phyloP scores from a whole-genome alignment of 2,797 vertebrate species.

The Alca torda region DNA sequence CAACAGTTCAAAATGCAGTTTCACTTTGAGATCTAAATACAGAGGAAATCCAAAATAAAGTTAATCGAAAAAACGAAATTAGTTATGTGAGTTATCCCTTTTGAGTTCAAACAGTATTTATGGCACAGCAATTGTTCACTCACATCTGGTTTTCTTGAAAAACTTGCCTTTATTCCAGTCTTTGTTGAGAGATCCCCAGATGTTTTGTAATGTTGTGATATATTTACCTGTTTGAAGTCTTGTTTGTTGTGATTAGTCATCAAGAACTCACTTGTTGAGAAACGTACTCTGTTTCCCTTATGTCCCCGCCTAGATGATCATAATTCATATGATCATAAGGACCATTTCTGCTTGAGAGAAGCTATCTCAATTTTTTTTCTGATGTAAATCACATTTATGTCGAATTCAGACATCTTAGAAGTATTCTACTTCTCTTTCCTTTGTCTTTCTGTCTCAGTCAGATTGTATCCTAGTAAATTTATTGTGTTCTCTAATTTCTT shows the following conservation, averaged over 20 bases:
- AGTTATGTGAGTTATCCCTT: neutral
- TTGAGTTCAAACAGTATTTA: neutral
- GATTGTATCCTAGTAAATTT: neutral
- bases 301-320: neutral
- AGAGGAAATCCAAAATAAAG: neutral
- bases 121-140: neutral
- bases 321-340: neutral
- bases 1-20: neutral
- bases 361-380: neutral
- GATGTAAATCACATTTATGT: slow-evolving; percentile 12
- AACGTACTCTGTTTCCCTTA: neutral
- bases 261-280: neutral
- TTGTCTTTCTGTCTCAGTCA: neutral
- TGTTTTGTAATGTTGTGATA: neutral
- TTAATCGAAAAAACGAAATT: neutral
- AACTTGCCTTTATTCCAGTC: neutral
- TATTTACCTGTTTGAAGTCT: neutral
- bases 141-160: neutral
- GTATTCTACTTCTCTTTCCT: neutral
- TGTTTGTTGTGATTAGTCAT: slow-evolving; percentile 1
- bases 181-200: neutral
- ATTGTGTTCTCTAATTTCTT: slow-evolving; percentile 17
- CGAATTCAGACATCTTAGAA: neutral
- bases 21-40: neutral
- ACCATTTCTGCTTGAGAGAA: slow-evolving; percentile 7